These are phyloP conservation scores for Bellardia pandia DNA, from an alignment of 2,888 invertebrate genomes.

Conservation along the genomic window DNA sequence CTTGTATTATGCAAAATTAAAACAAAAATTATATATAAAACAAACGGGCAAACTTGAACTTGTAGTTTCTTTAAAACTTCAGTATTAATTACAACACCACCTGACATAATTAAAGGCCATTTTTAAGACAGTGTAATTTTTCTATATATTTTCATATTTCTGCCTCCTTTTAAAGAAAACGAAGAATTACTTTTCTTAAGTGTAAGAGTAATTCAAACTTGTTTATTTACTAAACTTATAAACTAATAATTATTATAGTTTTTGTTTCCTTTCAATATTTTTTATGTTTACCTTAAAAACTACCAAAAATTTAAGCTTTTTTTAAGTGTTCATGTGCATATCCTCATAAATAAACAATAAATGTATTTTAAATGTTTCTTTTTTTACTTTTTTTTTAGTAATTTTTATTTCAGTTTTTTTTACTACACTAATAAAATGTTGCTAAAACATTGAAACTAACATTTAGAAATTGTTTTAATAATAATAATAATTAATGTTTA, in stretches of 20 bases:
- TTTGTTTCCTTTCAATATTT: neutral
- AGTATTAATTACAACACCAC: conserved; percentile 77
- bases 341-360: conserved; percentile 72
- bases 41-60: neutral
- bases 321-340: conserved; percentile 40
- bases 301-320: conserved; percentile 46
- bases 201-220: neutral
- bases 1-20: neutral
- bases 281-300: neutral
- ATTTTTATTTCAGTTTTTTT: conserved; percentile 27
- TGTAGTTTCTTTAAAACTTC: neutral
- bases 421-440: conserved; percentile 69
- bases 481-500: conserved; percentile 34
- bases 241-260: conserved; percentile 24
- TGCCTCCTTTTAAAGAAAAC: conserved; percentile 76
- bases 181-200: neutral
- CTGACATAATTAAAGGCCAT: conserved; percentile 79
- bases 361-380: conserved; percentile 77
- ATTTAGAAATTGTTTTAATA: conserved; percentile 54
- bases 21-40: neutral
- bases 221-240: neutral
- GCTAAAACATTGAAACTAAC: conserved; percentile 69
- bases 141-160: conserved; percentile 75
- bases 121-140: conserved; percentile 70
- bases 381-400: conserved; percentile 48